Percentiles rank a stretch among this genome's conserved stretches.
Evolutionary conservation across 1,140 invertebrate species (phyloP).

Genomic region (Brachionus calyciflorus): DNA sequence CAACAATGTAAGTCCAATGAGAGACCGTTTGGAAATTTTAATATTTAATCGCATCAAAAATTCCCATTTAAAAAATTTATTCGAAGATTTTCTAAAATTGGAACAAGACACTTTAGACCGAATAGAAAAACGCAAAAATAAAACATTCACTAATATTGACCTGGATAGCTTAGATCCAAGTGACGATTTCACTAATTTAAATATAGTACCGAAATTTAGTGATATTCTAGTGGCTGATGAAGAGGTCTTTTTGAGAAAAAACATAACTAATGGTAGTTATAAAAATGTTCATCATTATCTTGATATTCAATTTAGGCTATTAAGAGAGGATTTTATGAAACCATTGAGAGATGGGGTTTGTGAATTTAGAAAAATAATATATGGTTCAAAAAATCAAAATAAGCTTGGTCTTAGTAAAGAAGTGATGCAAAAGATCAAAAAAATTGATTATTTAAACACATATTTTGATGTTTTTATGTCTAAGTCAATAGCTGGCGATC

Average conservation of each 20-base stretch:
- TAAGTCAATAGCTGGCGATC: background rate
- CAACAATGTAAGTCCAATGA: background rate
- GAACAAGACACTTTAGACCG: background rate
- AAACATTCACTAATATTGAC: slow-evolving; percentile 3
- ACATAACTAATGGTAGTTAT: slow-evolving; percentile 67
- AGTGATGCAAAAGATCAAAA: background rate
- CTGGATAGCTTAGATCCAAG: background rate
- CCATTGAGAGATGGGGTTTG: slow-evolving; percentile 59
- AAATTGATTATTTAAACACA: slow-evolving; percentile 13
- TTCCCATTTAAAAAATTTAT: background rate
- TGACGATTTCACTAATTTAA: too few species aligned
- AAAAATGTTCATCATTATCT: slow-evolving; percentile 70
- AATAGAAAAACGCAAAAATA: background rate
- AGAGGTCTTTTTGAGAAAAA: slow-evolving; percentile 62
- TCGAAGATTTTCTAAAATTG: background rate
- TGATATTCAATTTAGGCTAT: slow-evolving; percentile 70
- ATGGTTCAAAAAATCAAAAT: background rate
- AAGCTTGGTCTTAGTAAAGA: background rate
- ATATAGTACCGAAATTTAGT: too few species aligned
- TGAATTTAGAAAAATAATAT: slow-evolving; percentile 49
- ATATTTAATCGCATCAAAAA: background rate
- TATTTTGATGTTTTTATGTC: slow-evolving; percentile 42
- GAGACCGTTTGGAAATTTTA: too few species aligned
- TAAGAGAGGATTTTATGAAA: slow-evolving; percentile 69
- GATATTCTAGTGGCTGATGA: background rate